A percentile compares a stretch with the other conserved stretches of the same genome.
Conservation (phyloP, 1,140 invertebrate species). For the Vanessa atalanta region DNA sequence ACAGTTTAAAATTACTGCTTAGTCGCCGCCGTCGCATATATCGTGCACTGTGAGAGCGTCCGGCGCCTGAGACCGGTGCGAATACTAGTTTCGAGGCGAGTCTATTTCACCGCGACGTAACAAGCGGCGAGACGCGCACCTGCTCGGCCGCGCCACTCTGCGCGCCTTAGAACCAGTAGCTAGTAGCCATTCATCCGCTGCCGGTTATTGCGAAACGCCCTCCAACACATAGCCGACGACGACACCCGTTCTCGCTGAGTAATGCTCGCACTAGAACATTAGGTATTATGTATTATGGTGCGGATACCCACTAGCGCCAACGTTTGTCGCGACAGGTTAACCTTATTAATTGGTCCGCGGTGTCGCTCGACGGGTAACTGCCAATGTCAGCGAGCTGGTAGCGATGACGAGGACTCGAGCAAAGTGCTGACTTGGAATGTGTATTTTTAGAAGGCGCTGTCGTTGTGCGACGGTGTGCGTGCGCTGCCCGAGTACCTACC, state of each 20-base stretch:
- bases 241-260: not conserved
- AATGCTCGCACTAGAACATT: not conserved
- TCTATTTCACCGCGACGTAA: constrained; percentile 13
- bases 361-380: constrained; percentile 29
- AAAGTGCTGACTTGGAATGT: constrained; percentile 30
- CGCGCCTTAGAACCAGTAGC: not conserved
- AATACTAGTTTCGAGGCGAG: constrained; percentile 17
- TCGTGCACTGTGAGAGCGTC: constrained; percentile 13
- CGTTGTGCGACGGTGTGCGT: not conserved
- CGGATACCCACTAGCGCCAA: not conserved
- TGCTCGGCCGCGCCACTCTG: constrained; percentile 6
- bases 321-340: not conserved
- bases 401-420: constrained; percentile 22
- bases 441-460: constrained; percentile 21
- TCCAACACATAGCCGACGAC: not conserved
- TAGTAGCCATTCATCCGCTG: constrained; percentile 2
- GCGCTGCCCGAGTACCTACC: constrained; percentile 14
- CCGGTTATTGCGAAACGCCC: constrained; percentile 4
- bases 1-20: constrained; percentile 2
- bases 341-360: constrained; percentile 7
- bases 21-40: constrained; percentile 3
- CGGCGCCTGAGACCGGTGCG: constrained; percentile 15
- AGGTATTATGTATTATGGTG: not conserved
- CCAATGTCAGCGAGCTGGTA: constrained; percentile 32
- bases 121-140: constrained; percentile 2